Base-by-base conservation (phyloP, 1,140 invertebrate species). In the Hormaphis cornu region DNA sequence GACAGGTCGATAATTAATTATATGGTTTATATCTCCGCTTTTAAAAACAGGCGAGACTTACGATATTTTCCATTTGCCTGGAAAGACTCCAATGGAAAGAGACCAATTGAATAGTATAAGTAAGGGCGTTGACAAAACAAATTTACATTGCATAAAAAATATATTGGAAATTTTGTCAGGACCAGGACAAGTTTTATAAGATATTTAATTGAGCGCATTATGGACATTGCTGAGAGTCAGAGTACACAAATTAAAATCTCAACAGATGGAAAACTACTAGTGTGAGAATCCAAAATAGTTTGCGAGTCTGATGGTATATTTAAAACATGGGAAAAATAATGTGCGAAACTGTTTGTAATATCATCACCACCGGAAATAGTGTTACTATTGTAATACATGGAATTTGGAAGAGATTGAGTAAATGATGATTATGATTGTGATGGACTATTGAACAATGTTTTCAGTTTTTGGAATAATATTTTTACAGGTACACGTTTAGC, bases 161-260 rank as follows among this genome's bases (percentile, higher is more conserved):
- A 22, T 40, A n/a, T 53, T 69, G 16, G 48, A 37, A 8, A 52
- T 35, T 24, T 33, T 74, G 46, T 80, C 79, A 50, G 28, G 26
- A 58, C 54, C 28, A 59, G 52, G 16, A 54, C n/a, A 69, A 24
- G 26, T 54, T n/a, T 16, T 54, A 54, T 54, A 54, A 33, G 0
- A n/a, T n/a, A 54, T 54, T 10, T 33, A 14, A 54, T 33, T 40
- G 37, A 40, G 37, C 37, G 1, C 28, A 54, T 54, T 54, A 33
- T 18, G 33, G 9, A 54, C 52, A 54, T 54, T 20, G 28, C 52
- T 33, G 1, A 54, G 3, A 54, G 52, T 12, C n/a, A 20, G 37
- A 7, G 37, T 40, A 14, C 37, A 44, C 42, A 30, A 56, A 35
- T 56, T 35, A 33, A 56, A 56, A 56, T 56, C n/a, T n/a, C 53